Evolutionary conservation across 2,888 invertebrate genomes (phyloP).

Genomic region (Machimus rusticus): DNA sequence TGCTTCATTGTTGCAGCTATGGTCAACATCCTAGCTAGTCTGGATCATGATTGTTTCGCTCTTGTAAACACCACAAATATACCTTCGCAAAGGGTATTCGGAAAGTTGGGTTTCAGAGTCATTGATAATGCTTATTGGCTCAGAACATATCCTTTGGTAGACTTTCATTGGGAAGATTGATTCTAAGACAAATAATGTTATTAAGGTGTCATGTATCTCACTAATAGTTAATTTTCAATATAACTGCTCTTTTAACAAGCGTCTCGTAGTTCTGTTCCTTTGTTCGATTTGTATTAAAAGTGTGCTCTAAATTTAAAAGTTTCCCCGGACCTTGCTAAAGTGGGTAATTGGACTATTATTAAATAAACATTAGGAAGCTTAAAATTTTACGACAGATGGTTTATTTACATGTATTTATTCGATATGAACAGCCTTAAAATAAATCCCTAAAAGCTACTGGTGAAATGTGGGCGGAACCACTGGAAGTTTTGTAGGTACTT

Average conservation of each 20-base stretch:
- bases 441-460: not conserved
- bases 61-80: slow-evolving; percentile 52
- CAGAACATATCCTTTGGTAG: slow-evolving; percentile 18
- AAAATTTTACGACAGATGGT: not conserved
- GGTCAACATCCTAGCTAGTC: slow-evolving; percentile 51
- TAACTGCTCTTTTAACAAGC: not conserved
- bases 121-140: slow-evolving; percentile 51
- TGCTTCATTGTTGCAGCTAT: slow-evolving; percentile 51
- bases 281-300: too few relatives aligned
- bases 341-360: not conserved
- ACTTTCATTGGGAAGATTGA: slow-evolving; percentile 29
- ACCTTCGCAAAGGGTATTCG: slow-evolving; percentile 52
- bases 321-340: not conserved
- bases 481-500: not conserved
- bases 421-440: not conserved
- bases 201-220: not conserved
- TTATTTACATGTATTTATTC: slow-evolving; percentile 1
- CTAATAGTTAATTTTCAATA: not conserved
- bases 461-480: not conserved
- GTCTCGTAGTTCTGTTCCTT: not conserved
- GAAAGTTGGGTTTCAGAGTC: slow-evolving; percentile 54
- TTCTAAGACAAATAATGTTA: not conserved
- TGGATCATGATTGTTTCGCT: slow-evolving; percentile 54
- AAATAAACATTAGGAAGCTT: not conserved
- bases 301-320: not conserved